Conservation (phyloP, 1,140 invertebrate species). For the Drosophila mayri region DNA sequence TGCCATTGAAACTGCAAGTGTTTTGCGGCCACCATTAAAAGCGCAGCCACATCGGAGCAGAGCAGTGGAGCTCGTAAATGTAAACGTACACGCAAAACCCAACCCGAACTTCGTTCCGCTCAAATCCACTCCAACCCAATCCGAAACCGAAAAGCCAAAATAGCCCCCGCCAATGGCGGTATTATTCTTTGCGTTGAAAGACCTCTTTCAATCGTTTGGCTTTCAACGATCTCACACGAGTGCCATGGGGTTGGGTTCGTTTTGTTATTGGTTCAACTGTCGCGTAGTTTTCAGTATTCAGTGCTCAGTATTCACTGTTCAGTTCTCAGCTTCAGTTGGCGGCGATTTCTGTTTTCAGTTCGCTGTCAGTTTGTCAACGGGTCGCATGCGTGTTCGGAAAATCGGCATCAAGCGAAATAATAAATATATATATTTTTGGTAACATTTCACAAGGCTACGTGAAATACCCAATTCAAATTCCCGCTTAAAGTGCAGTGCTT, state of each 20-base stretch:
- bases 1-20: conserved; percentile 66
- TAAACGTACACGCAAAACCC: conserved; percentile 20
- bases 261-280: conserved; percentile 70
- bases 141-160: conserved; percentile 3
- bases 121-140: conserved; percentile 46
- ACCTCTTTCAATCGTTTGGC: conserved; percentile 22
- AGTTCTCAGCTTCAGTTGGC: conserved; percentile 57
- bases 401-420: not conserved
- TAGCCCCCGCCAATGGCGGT: conserved; percentile 1
- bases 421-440: not conserved
- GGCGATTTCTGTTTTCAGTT: conserved; percentile 56
- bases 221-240: conserved; percentile 56
- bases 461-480: not conserved
- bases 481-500: conserved; percentile 26
- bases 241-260: conserved; percentile 51
- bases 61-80: conserved; percentile 53
- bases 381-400: conserved; percentile 67
- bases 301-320: conserved; percentile 33
- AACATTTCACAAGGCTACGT: not conserved
- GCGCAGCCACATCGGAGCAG: conserved; percentile 44
- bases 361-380: conserved; percentile 75
- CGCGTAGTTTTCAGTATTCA: conserved; percentile 27
- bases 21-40: conserved; percentile 55
- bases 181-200: conserved; percentile 40
- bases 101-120: conserved; percentile 50